Conservation (phyloP, 2,113 vertebrate genomes). For the Urocolius indicus region DNA sequence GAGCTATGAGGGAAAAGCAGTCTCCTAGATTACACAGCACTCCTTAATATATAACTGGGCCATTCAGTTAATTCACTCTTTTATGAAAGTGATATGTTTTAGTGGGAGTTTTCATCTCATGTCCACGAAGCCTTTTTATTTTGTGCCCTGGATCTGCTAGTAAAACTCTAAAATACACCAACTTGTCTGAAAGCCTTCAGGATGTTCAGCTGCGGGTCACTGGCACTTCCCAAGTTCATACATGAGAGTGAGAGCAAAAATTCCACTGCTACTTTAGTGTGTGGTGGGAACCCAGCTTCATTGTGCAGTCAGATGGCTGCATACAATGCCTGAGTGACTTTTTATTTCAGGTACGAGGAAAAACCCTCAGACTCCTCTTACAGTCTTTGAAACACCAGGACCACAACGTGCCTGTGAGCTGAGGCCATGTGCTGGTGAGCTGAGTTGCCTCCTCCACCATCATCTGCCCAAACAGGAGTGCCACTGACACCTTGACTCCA, state of each 20-base stretch:
- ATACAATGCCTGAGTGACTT: not conserved
- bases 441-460: not conserved
- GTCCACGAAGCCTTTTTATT: not conserved
- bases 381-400: not conserved
- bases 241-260: not conserved
- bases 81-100: not conserved
- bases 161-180: not conserved
- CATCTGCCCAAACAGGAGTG: not conserved
- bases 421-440: not conserved
- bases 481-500: not conserved
- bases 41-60: not conserved
- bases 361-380: not conserved
- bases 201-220: not conserved
- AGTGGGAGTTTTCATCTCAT: not conserved
- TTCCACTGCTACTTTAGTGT: not conserved
- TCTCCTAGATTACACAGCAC: not conserved
- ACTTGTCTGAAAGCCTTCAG: not conserved
- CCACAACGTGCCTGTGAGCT: accelerated
- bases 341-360: not conserved
- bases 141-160: not conserved
- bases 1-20: not conserved
- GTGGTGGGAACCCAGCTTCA: not conserved
- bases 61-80: not conserved
- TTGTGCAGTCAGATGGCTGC: not conserved
- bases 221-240: not conserved